Evolutionary conservation across 92 coral and sea anemone species (phyloP), one percentile per base, ranked within the genome.

Genomic region (Montipora capitata): DNA sequence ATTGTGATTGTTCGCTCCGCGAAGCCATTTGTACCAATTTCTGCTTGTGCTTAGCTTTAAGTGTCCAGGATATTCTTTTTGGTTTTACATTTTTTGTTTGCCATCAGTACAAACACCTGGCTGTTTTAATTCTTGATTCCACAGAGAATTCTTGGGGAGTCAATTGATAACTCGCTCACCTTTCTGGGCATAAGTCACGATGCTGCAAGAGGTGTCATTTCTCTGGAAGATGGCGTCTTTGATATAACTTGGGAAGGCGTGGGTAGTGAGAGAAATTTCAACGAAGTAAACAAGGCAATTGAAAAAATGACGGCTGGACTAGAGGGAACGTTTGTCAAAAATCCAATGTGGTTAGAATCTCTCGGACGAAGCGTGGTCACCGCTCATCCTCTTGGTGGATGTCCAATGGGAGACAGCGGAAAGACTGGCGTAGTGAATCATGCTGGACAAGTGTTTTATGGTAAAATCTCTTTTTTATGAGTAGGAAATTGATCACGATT

Each of bases 391-490:
- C 43, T 87, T 1, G 92, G 92, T 13, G 94, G 94, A 16, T 91
- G 94, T 20, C 72, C 85, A 3, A 91, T 91, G 92, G 92, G 92
- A 5, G 92, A 91, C 3, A 74, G 85, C 13, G 94, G 92, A 15
- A 49, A 40, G 39, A 67, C 75, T 3, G 94, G 62, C 40, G 94
- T 91, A 1, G 89, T 82, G 5, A 91, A 87, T 16, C 94, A 91
- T 58, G 88, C 91, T 16, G 94, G 94, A 14, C 92, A 91, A 76
- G 91, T 87, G 9, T 91, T 91, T 68, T 85, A 91, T 16, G 94
- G 94, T 91, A 76, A 18, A 4, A 14, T 9, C 12, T 12, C 10
- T 8, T 54, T 54, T 9, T 8, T 8, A 48, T 48, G 10, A 48
- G 1, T 3, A 48, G 1, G 10, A 48, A 48, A 5, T 3, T 5